Evolutionary conservation across 2,888 invertebrate genomes (phyloP).

Genomic region (Hemithea aestivaria): DNA sequence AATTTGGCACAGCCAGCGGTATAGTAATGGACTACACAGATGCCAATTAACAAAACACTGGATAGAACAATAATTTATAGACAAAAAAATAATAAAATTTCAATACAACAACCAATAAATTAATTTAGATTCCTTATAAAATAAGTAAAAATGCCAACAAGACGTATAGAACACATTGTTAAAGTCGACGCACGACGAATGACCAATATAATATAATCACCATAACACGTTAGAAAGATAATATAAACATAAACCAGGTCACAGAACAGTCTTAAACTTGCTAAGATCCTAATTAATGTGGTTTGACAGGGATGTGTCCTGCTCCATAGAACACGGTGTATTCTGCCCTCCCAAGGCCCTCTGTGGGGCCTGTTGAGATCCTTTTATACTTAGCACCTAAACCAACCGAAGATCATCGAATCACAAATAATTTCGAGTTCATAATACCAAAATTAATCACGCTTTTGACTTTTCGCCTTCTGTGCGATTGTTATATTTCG

Average conservation of each 20-base stretch:
- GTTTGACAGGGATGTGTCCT: constrained; percentile 77
- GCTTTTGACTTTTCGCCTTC: constrained; percentile 57
- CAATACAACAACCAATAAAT: constrained; percentile 79
- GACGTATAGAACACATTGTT: constrained; percentile 77
- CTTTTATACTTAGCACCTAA: constrained; percentile 62
- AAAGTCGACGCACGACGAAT: constrained; percentile 47
- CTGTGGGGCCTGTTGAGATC: constrained; percentile 56
- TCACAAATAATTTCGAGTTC: constrained; percentile 62
- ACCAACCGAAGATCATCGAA: constrained; percentile 61
- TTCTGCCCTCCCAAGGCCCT: constrained; percentile 56
- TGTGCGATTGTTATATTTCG: constrained; percentile 39
- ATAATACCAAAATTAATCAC: constrained; percentile 54
- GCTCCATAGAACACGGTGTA: constrained; percentile 76
- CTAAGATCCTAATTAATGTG: constrained; percentile 76
- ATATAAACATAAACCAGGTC: constrained; percentile 78
- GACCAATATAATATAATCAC: constrained; percentile 45
- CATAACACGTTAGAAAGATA: constrained; percentile 72
- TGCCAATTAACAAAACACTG: constrained; percentile 64
- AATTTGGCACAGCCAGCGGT: constrained; percentile 56
- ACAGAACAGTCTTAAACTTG: constrained; percentile 80
- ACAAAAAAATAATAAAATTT: constrained; percentile 70
- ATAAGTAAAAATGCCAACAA: constrained; percentile 79
- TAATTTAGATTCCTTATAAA: constrained; percentile 78
- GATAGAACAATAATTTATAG: constrained; percentile 72
- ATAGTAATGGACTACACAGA: constrained; percentile 66